phyloP scores from a whole-genome alignment of 2,888 invertebrate genomes.

The Nomada goodeniana region DNA sequence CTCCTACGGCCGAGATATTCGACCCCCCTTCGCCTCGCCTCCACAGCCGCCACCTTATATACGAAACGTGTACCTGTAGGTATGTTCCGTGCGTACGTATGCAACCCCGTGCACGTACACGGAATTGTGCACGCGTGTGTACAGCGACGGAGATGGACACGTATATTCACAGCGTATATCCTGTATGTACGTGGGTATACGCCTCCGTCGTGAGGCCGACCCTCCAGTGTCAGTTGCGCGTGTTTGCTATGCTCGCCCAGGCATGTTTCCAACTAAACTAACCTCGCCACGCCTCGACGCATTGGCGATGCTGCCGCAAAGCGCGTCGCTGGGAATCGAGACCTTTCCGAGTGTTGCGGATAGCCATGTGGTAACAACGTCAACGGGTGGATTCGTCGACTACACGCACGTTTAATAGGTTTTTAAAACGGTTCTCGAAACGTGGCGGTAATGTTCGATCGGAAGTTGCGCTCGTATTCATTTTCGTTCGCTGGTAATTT shows the following conservation, averaged over 20 bases:
- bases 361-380: slow-evolving; percentile 51
- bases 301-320: slow-evolving; percentile 75
- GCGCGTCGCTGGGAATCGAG: slow-evolving; percentile 61
- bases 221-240: slow-evolving; percentile 82
- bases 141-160: slow-evolving; percentile 38
- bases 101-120: background rate
- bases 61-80: slow-evolving; percentile 9
- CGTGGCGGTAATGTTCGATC: background rate
- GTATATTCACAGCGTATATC: slow-evolving; percentile 30
- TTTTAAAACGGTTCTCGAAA: slow-evolving; percentile 7
- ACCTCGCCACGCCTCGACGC: slow-evolving; percentile 81
- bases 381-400: slow-evolving; percentile 17
- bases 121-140: slow-evolving; percentile 15
- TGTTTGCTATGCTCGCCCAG: slow-evolving; percentile 82
- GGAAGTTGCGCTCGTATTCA: background rate
- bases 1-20: slow-evolving; percentile 76
- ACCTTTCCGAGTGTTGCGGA: slow-evolving; percentile 65
- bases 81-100: slow-evolving; percentile 12
- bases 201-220: slow-evolving; percentile 72
- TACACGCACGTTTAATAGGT: too few relatives aligned
- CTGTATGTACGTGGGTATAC: slow-evolving; percentile 46
- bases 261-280: slow-evolving; percentile 83
- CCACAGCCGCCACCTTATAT: slow-evolving; percentile 1
- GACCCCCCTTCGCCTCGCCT: slow-evolving; percentile 64
- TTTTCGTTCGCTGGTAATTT: too few relatives aligned